A percentile compares a stretch with the other conserved stretches of the same genome.
phyloP scores from a whole-genome alignment of 2,888 invertebrate species.

The Aleiodes leptofemur region DNA sequence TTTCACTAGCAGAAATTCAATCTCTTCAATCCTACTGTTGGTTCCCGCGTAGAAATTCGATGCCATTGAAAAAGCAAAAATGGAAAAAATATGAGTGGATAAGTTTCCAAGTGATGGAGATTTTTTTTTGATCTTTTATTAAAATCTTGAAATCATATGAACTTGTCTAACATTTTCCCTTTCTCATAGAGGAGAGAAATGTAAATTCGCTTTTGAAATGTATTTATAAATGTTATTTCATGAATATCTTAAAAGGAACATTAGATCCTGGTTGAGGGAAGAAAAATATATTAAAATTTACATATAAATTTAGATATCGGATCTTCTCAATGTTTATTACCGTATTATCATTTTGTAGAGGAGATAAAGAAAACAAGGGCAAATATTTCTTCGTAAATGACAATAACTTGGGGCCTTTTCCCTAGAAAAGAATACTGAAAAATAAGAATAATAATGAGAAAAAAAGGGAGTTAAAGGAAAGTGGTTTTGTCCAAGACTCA shows the following conservation, averaged over 20 bases:
- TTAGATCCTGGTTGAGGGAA: not conserved
- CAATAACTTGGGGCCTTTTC: not conserved
- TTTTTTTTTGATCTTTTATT: not conserved
- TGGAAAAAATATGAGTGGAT: no score
- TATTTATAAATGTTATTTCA: slow-evolving; percentile 20
- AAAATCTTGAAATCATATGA: not conserved
- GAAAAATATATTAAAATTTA: slow-evolving; percentile 15
- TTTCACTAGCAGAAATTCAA: no score
- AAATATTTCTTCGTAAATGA: not conserved
- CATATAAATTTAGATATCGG: slow-evolving; percentile 7
- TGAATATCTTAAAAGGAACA: slow-evolving; percentile 27
- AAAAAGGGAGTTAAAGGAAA: not conserved
- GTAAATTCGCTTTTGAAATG: slow-evolving; percentile 41
- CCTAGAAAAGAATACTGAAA: not conserved
- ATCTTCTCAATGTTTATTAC: slow-evolving; percentile 1
- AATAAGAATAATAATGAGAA: not conserved
- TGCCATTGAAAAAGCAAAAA: no score
- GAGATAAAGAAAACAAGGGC: slow-evolving; percentile 18
- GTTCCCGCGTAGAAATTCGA: no score
- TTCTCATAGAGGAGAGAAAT: slow-evolving; percentile 49
- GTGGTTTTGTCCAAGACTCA: not conserved
- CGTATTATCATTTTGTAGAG: not conserved
- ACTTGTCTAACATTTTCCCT: not conserved
- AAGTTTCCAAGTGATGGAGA: not conserved
- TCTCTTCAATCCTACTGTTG: no score